A percentile compares a stretch with the other conserved stretches of the same genome.
These are phyloP conservation scores for Melangyna quadrimaculata DNA, from an alignment of 2,888 invertebrate species.

Conservation along the genomic window DNA sequence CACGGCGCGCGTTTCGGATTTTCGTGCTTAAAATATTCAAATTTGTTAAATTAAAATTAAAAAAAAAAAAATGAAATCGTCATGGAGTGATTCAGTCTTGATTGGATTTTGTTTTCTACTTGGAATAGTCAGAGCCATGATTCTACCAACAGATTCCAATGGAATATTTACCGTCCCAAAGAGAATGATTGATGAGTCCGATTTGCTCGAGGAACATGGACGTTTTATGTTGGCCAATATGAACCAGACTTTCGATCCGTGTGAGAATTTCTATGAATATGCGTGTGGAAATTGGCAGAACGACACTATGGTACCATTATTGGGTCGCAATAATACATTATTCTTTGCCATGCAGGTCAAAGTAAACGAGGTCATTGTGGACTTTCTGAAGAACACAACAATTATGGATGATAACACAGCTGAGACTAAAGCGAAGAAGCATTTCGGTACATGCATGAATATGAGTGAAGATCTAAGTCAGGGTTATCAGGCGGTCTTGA, in stretches of 20 bases:
- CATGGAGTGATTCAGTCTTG: conserved; percentile 13
- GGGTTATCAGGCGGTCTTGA: conserved; percentile 73
- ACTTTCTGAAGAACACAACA: conserved; percentile 74
- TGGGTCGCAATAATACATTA: conserved; percentile 75
- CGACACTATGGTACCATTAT: conserved; percentile 72
- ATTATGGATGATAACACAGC: conserved; percentile 69
- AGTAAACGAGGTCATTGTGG: conserved; percentile 74
- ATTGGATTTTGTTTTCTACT: conserved; percentile 3
- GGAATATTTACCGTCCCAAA: conserved; percentile 73
- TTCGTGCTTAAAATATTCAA: background rate
- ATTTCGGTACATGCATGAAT: conserved; percentile 75
- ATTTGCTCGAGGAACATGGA: conserved; percentile 75
- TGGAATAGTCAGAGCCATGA: conserved; percentile 5
- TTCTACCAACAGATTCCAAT: background rate
- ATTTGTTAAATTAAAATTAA: background rate
- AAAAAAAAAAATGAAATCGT: conserved; percentile 8
- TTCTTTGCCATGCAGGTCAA: conserved; percentile 75
- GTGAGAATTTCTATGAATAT: conserved; percentile 78
- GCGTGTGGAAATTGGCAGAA: conserved; percentile 78
- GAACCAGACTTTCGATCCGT: conserved; percentile 77
- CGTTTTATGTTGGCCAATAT: conserved; percentile 76
- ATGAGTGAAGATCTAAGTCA: conserved; percentile 73
- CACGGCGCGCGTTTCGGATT: background rate
- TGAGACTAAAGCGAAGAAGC: conserved; percentile 76
- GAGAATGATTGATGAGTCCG: conserved; percentile 74